Base-by-base conservation (phyloP, 2,888 invertebrate genomes). In the Drosophila formosana region DNA sequence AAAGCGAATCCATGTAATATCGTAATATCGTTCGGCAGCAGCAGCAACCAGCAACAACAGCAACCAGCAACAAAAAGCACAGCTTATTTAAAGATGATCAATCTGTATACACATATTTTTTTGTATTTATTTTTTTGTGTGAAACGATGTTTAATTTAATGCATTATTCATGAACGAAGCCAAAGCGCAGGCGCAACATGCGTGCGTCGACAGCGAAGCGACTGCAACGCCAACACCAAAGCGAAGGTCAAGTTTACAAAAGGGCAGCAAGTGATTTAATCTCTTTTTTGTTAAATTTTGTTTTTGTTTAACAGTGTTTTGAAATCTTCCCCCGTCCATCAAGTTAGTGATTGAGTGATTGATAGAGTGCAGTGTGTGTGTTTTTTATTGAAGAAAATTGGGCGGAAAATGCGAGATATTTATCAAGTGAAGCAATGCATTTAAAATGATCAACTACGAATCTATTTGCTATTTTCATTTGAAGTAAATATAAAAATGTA, bases 1-100 rank as follows among this genome's bases (percentile, higher is more conserved):
- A 77, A 66, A 66, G 75, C 79, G 78, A 84, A 84, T 74, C 67
- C 47, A 32, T 65, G 58, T 69, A 81, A 79, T 79, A 77, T 78
- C 60, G 66, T 68, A 69, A 72, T 77, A 72, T 68, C 72, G 13
- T 9, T 9, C 34, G 32, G 13, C 30, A 46, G 39, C 80, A 43
- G 51, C 61, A 62, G 23, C 64, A 65, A 7, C 64, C 64, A 75
- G 28, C 64, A 70, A 46, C 52, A 53, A 5, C 65, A 23, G 2
- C 18, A 41, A 18, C 60, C 41, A 18, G 9, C 28, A 43, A 34
- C 51, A 41, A 39, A 41, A 57, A 45, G 32, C n/a, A 32, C 47
- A 46, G 43, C 13, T 34, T 43, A 58, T 41, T 34, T 68, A 37
- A 11, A 37, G 34, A 68, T 60, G 25, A 66, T 56, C 45, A 56